Evolutionary conservation across 2,797 vertebrate species (phyloP).

Genomic region (Capromys pilorides): DNA sequence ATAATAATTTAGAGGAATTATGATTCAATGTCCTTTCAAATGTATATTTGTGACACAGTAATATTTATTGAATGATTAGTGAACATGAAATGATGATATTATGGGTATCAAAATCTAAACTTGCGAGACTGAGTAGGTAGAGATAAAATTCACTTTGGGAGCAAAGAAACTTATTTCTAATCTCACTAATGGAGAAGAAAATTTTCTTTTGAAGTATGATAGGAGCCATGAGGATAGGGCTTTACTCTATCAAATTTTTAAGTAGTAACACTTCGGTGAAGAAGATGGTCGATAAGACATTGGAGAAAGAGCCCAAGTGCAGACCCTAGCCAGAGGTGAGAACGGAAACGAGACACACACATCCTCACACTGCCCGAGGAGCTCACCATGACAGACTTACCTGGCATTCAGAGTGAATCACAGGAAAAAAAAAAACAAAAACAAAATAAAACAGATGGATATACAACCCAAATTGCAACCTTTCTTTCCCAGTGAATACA

Average conservation of each 20-base stretch:
- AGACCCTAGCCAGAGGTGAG: background rate
- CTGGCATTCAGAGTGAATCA: background rate
- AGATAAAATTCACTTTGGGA: background rate
- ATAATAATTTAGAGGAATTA: conserved; percentile 27
- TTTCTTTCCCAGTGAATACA: background rate
- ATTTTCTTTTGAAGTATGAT: background rate
- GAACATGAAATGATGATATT: conserved; percentile 31
- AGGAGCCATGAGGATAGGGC: background rate
- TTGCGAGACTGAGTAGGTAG: background rate
- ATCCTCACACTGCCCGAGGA: background rate
- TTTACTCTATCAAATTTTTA: background rate
- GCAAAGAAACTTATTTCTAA: conserved; percentile 32
- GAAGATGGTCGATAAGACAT: background rate
- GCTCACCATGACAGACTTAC: background rate
- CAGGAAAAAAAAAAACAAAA: background rate
- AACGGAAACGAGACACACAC: rapidly evolving
- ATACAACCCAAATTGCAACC: background rate
- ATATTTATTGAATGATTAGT: background rate
- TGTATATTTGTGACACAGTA: conserved; percentile 23
- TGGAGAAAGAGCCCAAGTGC: background rate
- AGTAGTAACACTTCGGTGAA: background rate
- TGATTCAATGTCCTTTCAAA: conserved; percentile 45
- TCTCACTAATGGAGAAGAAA: background rate
- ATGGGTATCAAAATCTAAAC: background rate
- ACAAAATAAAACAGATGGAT: too few species aligned